A percentile compares a stretch with the other conserved stretches of the same genome.
These are phyloP conservation scores for Muraenolepis orangiensis DNA, from an alignment of 2,797 vertebrate genomes.

Conservation along the genomic window DNA sequence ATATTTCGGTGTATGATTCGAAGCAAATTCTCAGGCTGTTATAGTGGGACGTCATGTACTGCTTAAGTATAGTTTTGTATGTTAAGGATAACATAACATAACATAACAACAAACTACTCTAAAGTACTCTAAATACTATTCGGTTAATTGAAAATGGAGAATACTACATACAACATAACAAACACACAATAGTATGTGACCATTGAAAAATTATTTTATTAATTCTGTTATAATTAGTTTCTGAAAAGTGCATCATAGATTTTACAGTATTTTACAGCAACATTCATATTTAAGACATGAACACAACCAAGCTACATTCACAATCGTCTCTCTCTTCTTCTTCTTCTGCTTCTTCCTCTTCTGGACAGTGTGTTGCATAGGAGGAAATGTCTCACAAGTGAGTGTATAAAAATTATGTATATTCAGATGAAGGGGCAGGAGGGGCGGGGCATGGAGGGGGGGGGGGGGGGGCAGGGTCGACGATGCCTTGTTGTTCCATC, in stretches of 20 bases:
- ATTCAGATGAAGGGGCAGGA: conserved; percentile 75
- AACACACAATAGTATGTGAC: conserved; percentile 28
- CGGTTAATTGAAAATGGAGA: too few relatives aligned
- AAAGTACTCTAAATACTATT: background rate
- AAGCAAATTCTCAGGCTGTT: background rate
- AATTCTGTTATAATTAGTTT: conserved; percentile 70
- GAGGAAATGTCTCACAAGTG: conserved; percentile 74
- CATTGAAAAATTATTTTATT: conserved; percentile 78
- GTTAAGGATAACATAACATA: background rate
- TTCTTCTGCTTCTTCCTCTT: background rate
- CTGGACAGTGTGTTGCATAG: conserved; percentile 75
- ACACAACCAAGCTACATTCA: conserved; percentile 79
- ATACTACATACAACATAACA: too few relatives aligned
- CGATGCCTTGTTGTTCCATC: conserved; percentile 69
- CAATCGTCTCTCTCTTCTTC: conserved; percentile 56
- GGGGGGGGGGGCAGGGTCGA: conserved; percentile 52
- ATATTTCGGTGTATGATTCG: background rate
- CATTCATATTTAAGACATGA: conserved; percentile 83
- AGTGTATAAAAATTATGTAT: conserved; percentile 81
- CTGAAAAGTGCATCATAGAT: conserved; percentile 81
- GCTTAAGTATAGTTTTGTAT: background rate
- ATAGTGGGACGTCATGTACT: background rate
- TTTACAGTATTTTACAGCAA: conserved; percentile 81
- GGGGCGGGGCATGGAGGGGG: conserved; percentile 68
- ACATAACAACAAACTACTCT: background rate